Evolutionary conservation across 2,113 vertebrate genomes (phyloP).

Genomic region (Labrus mixtus): DNA sequence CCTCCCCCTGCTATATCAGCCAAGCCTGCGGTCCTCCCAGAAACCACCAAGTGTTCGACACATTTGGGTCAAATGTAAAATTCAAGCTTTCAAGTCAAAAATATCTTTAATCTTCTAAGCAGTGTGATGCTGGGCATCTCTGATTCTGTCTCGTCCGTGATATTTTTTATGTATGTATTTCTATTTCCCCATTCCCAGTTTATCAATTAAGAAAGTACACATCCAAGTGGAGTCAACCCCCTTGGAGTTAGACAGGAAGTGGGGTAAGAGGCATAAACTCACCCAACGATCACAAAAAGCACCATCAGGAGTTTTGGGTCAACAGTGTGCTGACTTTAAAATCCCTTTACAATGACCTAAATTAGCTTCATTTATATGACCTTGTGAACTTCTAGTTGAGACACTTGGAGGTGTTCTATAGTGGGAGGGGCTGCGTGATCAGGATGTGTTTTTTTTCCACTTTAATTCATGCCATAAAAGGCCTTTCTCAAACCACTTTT

Average conservation of each 20-base stretch:
- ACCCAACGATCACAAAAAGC: constrained; percentile 18
- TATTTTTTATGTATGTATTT: constrained; percentile 44
- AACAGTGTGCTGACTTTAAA: background rate
- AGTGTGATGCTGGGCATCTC: constrained; percentile 25
- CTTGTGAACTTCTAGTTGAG: background rate
- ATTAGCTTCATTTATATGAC: no score
- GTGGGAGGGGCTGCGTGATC: no score
- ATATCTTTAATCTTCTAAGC: constrained; percentile 59
- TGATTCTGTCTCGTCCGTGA: constrained; percentile 25
- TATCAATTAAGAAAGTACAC: constrained; percentile 57
- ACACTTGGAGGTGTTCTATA: no score
- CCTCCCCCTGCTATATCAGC: constrained; percentile 11
- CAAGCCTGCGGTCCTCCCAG: constrained; percentile 2
- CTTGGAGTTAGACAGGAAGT: constrained; percentile 26
- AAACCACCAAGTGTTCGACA: constrained; percentile 38
- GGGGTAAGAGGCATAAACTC: constrained; percentile 12
- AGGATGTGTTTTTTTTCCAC: no score
- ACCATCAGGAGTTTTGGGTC: constrained; percentile 10
- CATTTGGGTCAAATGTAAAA: constrained; percentile 66
- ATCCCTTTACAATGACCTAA: no score
- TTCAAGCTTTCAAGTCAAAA: constrained; percentile 61
- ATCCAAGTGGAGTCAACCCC: constrained; percentile 48
- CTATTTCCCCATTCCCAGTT: constrained; percentile 43
- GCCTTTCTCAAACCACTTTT: no score
- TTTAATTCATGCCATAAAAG: no score